A percentile compares a stretch with the other conserved stretches of the same genome.
Conservation (phyloP, 2,888 invertebrate species). For the Apotomis betuletana region DNA sequence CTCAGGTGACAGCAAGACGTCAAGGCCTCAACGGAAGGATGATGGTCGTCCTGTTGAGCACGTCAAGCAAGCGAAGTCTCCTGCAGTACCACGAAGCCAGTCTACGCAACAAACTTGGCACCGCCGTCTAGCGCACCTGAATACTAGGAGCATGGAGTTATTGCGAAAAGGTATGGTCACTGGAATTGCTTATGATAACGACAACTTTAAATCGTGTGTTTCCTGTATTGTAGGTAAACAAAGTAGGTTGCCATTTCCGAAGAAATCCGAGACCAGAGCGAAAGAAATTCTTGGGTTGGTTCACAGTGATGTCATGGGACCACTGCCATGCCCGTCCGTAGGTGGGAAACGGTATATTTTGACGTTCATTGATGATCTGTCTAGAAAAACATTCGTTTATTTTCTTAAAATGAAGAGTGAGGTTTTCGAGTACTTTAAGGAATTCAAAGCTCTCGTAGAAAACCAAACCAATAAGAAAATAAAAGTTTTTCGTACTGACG, state of each 20-base stretch:
- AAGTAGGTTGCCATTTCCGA: background rate
- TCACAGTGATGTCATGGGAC: background rate
- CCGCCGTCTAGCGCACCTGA: background rate
- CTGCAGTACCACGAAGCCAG: background rate
- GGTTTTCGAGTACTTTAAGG: background rate
- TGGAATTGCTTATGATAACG: conserved; percentile 7
- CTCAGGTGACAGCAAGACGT: background rate
- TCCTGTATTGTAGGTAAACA: conserved; percentile 5
- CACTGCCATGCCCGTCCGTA: background rate
- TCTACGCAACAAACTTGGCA: background rate
- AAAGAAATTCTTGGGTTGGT: background rate
- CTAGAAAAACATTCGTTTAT: background rate
- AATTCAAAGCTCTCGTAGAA: background rate
- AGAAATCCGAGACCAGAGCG: background rate
- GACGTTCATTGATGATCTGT: background rate
- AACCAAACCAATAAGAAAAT: background rate
- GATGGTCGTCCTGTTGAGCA: background rate
- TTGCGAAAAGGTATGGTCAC: conserved; percentile 4
- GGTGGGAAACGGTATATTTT: conserved; percentile 5
- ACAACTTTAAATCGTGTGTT: background rate
- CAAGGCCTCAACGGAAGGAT: background rate
- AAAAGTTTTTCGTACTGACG: background rate
- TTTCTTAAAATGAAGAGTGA: background rate
- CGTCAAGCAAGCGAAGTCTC: background rate
- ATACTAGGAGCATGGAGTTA: background rate